A percentile compares a stretch with the other conserved stretches of the same genome.
phyloP scores from a whole-genome alignment of 2,888 invertebrate species.

The Parnassius glacialis region DNA sequence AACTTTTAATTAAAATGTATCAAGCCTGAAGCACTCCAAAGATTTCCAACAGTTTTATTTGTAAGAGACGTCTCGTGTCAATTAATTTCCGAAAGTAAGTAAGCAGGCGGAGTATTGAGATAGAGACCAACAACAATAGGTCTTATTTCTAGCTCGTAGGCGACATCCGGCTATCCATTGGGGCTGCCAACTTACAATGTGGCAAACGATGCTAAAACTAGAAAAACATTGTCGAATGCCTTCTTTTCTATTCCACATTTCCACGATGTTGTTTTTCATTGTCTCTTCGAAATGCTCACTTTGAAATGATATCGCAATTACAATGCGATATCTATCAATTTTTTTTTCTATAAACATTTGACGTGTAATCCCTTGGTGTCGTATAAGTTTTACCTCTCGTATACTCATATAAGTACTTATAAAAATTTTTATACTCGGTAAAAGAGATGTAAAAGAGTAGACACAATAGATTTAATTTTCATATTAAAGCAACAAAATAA shows the following conservation, averaged over 20 bases:
- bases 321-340: background rate
- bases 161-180: conserved; percentile 51
- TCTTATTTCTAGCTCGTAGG: conserved; percentile 47
- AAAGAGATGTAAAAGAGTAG: no score
- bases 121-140: conserved; percentile 61
- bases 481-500: no score
- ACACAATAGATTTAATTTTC: no score
- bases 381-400: no score
- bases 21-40: conserved; percentile 53
- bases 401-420: no score
- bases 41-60: conserved; percentile 63
- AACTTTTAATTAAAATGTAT: conserved; percentile 72
- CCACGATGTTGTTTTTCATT: conserved; percentile 53
- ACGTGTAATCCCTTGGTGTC: background rate
- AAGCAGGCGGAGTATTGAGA: conserved; percentile 52
- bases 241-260: conserved; percentile 62
- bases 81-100: conserved; percentile 73
- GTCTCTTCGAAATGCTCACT: conserved; percentile 16
- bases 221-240: conserved; percentile 65
- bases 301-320: background rate
- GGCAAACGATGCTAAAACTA: conserved; percentile 59
- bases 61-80: conserved; percentile 63
- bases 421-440: no score
- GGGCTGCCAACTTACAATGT: conserved; percentile 62
- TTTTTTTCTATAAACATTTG: background rate